Percentiles rank a stretch among this genome's conserved stretches.
Evolutionary conservation across 2,888 invertebrate species (phyloP).

Genomic region (Rhopalosiphum nymphaeae): DNA sequence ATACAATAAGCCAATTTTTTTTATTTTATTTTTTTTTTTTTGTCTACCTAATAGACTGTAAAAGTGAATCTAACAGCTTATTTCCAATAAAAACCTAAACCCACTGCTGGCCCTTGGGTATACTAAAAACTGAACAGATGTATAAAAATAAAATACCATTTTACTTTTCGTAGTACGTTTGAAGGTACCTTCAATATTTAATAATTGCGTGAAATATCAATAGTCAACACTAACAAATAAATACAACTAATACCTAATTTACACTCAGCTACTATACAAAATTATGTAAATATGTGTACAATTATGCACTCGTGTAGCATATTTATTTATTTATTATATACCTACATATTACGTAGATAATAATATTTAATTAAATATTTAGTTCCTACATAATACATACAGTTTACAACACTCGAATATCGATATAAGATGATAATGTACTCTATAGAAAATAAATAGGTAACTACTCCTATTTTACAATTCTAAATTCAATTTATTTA

Average conservation of each 20-base stretch:
- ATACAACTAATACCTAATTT: neutral
- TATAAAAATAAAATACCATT: neutral
- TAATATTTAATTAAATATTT: conserved; percentile 6
- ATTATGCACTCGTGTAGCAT: too few species aligned
- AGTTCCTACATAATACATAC: neutral
- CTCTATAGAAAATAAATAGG: neutral
- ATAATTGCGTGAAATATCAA: neutral
- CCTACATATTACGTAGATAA: neutral
- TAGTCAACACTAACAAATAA: neutral
- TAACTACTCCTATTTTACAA: neutral
- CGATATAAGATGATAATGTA: neutral
- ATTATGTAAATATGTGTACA: too few species aligned
- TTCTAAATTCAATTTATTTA: conserved; percentile 7
- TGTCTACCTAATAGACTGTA: neutral
- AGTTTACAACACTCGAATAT: neutral
- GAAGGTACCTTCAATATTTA: neutral
- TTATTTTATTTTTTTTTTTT: neutral
- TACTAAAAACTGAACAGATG: neutral
- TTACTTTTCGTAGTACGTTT: neutral
- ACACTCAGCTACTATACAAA: too few species aligned
- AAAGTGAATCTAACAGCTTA: neutral
- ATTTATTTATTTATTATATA: too few species aligned
- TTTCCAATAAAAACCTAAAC: too few species aligned
- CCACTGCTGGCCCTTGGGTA: neutral
- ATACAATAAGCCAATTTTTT: neutral